These are phyloP conservation scores for Dallia pectoralis DNA, from an alignment of 2,797 vertebrate species.

Conservation along the genomic window DNA sequence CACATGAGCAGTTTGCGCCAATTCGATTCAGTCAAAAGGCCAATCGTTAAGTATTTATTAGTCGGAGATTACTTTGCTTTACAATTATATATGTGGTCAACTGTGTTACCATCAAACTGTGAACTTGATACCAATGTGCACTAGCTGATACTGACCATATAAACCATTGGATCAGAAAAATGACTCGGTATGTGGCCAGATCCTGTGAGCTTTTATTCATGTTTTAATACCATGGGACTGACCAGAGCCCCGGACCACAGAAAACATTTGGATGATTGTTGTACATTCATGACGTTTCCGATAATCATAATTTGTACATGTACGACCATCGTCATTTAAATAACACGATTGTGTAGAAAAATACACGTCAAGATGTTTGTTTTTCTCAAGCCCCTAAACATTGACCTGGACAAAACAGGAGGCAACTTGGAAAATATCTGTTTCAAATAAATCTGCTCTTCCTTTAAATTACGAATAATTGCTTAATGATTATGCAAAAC, in stretches of 20 bases:
- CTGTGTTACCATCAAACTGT: conserved; percentile 48
- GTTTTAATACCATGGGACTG: conserved; percentile 59
- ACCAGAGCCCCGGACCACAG: conserved; percentile 38
- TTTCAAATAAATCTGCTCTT: conserved; percentile 20
- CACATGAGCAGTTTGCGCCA: not conserved
- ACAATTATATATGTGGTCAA: not conserved
- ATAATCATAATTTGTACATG: not conserved
- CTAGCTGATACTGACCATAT: conserved; percentile 12
- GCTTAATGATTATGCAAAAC: conserved; percentile 20
- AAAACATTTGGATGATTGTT: not conserved
- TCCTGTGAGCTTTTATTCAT: conserved; percentile 21
- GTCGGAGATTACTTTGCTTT: not conserved
- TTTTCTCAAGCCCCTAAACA: conserved; percentile 15
- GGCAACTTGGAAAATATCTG: conserved; percentile 20
- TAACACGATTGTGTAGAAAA: not conserved
- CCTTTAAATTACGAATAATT: not conserved
- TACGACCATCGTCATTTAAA: not conserved
- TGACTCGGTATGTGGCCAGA: not conserved
- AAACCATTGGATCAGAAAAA: not conserved
- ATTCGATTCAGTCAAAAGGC: not conserved
- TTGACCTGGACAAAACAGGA: not conserved
- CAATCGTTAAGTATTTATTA: not conserved
- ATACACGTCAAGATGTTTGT: not conserved
- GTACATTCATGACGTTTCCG: not conserved
- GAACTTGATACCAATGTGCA: conserved; percentile 53